Conservation (phyloP, 2,888 invertebrate species). For the Anticlea derivata region DNA sequence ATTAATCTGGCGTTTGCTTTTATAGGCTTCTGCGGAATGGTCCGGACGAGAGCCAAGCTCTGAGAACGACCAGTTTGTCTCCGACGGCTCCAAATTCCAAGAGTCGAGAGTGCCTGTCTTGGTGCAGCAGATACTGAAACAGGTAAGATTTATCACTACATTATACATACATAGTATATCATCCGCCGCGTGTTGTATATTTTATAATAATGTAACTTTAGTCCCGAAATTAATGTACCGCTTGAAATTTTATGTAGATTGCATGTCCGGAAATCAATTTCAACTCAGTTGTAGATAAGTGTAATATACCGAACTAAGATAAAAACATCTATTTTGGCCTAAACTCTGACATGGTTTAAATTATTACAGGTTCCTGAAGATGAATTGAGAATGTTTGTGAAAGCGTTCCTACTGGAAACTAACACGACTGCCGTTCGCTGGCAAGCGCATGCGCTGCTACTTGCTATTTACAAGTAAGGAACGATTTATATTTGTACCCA, state of each 20-base stretch:
- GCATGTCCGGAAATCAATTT: too few relatives aligned
- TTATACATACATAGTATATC: too few relatives aligned
- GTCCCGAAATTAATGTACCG: too few relatives aligned
- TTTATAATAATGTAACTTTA: too few relatives aligned
- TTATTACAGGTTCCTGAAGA: conserved; percentile 80
- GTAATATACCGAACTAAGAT: too few relatives aligned
- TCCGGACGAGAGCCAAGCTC: conserved; percentile 75
- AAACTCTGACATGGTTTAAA: neutral
- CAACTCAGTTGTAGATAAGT: too few relatives aligned
- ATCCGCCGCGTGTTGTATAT: too few relatives aligned
- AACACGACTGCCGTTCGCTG: conserved; percentile 96
- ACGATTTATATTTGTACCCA: too few relatives aligned
- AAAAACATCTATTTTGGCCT: too few relatives aligned
- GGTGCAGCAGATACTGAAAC: conserved; percentile 75
- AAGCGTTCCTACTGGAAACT: conserved; percentile 96
- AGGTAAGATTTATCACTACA: conserved; percentile 57
- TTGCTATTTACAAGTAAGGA: conserved; percentile 91
- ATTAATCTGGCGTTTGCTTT: too few relatives aligned
- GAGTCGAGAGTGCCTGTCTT: conserved; percentile 72
- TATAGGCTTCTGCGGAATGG: conserved; percentile 60
- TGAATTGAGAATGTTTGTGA: conserved; percentile 89
- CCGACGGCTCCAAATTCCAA: conserved; percentile 79
- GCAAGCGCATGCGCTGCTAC: conserved; percentile 95
- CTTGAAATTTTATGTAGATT: too few relatives aligned
- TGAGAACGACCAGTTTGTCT: conserved; percentile 71